Evolutionary conservation across 2,888 invertebrate species (phyloP).

Genomic region (Phyllotreta cruciferae): DNA sequence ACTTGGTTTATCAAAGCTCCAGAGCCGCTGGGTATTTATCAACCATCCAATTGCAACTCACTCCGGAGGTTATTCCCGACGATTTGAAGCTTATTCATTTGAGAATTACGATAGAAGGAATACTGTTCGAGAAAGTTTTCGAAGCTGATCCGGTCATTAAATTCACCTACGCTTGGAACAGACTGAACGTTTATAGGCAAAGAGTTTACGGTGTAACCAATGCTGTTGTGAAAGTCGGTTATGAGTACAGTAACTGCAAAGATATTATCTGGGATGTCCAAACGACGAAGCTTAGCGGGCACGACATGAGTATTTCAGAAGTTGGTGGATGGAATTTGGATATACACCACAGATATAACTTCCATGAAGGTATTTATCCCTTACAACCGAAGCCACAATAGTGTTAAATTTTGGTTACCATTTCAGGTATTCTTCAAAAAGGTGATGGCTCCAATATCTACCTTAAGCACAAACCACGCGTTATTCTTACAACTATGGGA

Average conservation of each 20-base stretch:
- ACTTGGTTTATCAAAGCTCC: constrained; percentile 95
- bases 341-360: constrained; percentile 97
- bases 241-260: constrained; percentile 92
- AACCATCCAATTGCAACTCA: constrained; percentile 89
- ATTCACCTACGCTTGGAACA: constrained; percentile 97
- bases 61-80: constrained; percentile 82
- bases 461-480: constrained; percentile 89
- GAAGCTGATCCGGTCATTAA: constrained; percentile 97
- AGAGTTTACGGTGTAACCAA: constrained; percentile 96
- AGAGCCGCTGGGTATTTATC: constrained; percentile 92
- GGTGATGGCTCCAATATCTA: constrained; percentile 97
- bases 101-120: constrained; percentile 93
- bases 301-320: constrained; percentile 96
- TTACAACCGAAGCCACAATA: not conserved
- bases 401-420: constrained; percentile 18
- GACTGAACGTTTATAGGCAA: constrained; percentile 94
- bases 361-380: constrained; percentile 81
- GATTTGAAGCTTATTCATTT: constrained; percentile 88
- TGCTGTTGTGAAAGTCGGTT: constrained; percentile 94
- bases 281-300: constrained; percentile 93
- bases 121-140: constrained; percentile 89
- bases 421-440: constrained; percentile 89
- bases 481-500: constrained; percentile 90
- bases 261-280: constrained; percentile 96
- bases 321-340: constrained; percentile 98